Base-by-base conservation (phyloP, 2,888 invertebrate genomes). In the Dicyrtoma fusca region DNA sequence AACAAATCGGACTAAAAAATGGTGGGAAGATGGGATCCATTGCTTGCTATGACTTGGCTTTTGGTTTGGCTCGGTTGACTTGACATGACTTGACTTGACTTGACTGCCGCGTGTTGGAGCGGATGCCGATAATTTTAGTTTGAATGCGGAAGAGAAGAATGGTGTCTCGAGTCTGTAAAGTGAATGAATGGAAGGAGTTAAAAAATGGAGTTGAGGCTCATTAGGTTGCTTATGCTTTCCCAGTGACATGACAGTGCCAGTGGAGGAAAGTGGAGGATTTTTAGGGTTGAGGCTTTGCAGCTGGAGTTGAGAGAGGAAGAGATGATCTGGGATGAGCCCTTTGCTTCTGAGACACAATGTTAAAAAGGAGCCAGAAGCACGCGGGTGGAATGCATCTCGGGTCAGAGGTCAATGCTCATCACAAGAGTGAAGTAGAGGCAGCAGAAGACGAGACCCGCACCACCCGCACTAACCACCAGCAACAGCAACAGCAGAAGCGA, bases 331-430 rank as follows among this genome's bases (percentile, higher is more conserved):
- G 21, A 51, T 42, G 66, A 61, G 44, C 68, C 62, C 64, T 64
- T 64, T 45, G 6, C n/a, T 65, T 65, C 51, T 25, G 25, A 26
- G n/a, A 63, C 47, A 57, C n/a, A 63, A 47, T 17, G 42, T 55
- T 61, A 53, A 74, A 59, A 51, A 61, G 47, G 21, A 66, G 11
- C n/a, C 19, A 63, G 64, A 73, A 55, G 71, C 53, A 72, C 68
- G 66, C 68, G 69, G 59, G 47, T 64, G 47, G 64, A 23, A 64
- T 47, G 45, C 25, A 14, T 70, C 44, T 21, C 5, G 55, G 73
- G 75, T 75, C 75, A 73, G 21, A 69, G 73, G 75, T 73, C 71
- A 73, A 72, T 69, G 66, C 75, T 75, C 75, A 75, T 75, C 75
- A 75, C 69, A 62, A 45, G 49, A 65, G 47, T 14, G 23, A 64